phyloP scores from a whole-genome alignment of 2,888 invertebrate genomes.

The Teleogryllus oceanicus region DNA sequence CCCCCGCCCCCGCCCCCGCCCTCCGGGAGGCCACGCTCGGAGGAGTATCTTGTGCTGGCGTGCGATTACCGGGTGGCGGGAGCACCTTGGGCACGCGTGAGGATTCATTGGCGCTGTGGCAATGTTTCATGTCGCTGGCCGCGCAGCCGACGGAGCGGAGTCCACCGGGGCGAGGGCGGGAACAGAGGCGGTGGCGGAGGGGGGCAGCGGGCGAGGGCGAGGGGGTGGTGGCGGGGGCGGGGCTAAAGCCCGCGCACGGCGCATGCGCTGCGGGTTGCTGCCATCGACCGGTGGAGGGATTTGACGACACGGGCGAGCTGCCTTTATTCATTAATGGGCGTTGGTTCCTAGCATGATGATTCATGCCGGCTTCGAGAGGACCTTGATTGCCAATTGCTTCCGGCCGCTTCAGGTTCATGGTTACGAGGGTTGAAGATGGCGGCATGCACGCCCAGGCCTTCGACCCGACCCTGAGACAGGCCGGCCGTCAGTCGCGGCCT shows the following conservation, averaged over 20 bases:
- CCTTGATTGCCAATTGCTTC: not conserved
- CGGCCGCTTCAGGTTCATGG: not conserved
- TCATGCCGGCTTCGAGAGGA: not conserved
- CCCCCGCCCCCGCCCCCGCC: not conserved
- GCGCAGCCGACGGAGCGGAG: not conserved
- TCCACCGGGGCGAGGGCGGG: not conserved
- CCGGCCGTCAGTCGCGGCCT: not conserved
- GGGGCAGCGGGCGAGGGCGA: not conserved
- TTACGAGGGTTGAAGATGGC: not conserved
- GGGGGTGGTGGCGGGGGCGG: not conserved
- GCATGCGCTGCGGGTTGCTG: not conserved
- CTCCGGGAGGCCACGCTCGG: not conserved
- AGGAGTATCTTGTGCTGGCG: not conserved
- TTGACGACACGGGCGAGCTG: not conserved
- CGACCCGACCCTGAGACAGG: not conserved
- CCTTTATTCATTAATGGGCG: not conserved
- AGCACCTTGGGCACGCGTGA: not conserved
- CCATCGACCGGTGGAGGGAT: conserved; percentile 10
- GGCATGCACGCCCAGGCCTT: not conserved
- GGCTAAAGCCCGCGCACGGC: not conserved
- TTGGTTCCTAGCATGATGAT: not conserved
- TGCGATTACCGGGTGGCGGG: not conserved
- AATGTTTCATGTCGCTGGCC: conserved; percentile 1
- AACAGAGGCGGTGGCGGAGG: not conserved
- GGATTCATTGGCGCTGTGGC: not conserved